Evolutionary conservation across 2,113 vertebrate genomes (phyloP), one percentile per base, ranked within the genome.

Genomic region (Zosterops japonicus): DNA sequence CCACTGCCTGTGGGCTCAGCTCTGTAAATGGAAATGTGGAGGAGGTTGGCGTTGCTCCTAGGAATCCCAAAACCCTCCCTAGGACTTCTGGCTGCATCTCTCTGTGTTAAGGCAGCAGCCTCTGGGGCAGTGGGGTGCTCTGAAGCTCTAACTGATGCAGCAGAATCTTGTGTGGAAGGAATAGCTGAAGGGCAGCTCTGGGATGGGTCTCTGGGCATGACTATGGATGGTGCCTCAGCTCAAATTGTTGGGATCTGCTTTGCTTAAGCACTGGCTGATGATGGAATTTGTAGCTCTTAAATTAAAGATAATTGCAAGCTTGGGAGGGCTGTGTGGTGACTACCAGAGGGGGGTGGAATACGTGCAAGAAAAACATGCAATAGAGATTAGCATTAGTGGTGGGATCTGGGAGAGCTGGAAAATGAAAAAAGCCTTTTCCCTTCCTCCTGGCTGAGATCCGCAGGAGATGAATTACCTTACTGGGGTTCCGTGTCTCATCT

Each of bases 301-400:
- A 90, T 80, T 85, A 50, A 84, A 81, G 83, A 64, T 83, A 94
- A 94, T 90, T 93, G 91, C 89, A 93, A 89, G 80, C 80, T 92
- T 74, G 84, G 71, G 63, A 94, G 68, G 68, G 80, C 64, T 88
- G 80, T 92, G 90, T 89, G 88, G 85, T 83, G 90, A 93, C 88
- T 95, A 33, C 55, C 56, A 28, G 79, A 80, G 47, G 19, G 21
- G 55, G 47, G 69, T 87, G 86, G 90, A 81, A 71, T 70, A 53
- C 0, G 5, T 35, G 46, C 75, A 61, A 72, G 89, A 59, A 24
- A 83, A 88, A 77, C 13, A 36, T 74, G 86, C 79, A 47, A 14
- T 2, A 3, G 68, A 70, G 59, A 86, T 90, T 9, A 69, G 79
- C 75, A 25, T 88, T 79, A 52, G 42, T 29, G 42, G 41, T 63